These are phyloP conservation scores for Maniola hyperantus DNA, from an alignment of 2,888 invertebrate genomes.

Conservation along the genomic window DNA sequence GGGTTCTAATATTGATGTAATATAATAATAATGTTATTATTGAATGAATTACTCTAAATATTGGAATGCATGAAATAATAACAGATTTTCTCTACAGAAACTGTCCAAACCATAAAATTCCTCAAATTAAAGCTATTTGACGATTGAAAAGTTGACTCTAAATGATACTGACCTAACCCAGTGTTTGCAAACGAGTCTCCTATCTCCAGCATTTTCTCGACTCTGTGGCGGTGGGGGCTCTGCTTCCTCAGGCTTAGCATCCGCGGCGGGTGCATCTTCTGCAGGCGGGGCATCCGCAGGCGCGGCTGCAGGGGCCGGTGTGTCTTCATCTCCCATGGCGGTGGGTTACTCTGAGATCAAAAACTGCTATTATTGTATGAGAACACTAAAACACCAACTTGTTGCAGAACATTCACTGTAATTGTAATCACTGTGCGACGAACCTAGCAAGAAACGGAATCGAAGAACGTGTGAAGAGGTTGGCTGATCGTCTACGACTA, in stretches of 20 bases:
- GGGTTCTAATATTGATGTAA: too few species aligned
- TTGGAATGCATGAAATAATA: too few species aligned
- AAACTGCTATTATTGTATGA: conserved; percentile 53
- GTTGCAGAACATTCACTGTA: conserved; percentile 28
- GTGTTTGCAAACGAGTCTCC: conserved; percentile 88
- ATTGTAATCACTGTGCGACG: conserved; percentile 48
- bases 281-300: conserved; percentile 52
- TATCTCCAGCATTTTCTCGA: conserved; percentile 76
- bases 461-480: conserved; percentile 73
- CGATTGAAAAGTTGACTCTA: too few species aligned
- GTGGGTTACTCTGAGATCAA: conserved; percentile 65
- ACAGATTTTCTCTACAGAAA: too few species aligned
- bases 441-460: conserved; percentile 69
- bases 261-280: conserved; percentile 44
- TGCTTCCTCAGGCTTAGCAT: conserved; percentile 67
- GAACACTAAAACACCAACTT: conserved; percentile 14
- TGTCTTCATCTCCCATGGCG: conserved; percentile 82
- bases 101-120: too few species aligned
- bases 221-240: conserved; percentile 70
- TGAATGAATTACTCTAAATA: too few species aligned
- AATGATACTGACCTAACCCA: conserved; percentile 87
- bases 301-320: conserved; percentile 43
- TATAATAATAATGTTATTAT: too few species aligned
- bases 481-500: conserved; percentile 77
- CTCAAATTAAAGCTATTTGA: too few species aligned